Evolutionary conservation across 2,797 vertebrate species (phyloP).

Genomic region (Esox lucius): DNA sequence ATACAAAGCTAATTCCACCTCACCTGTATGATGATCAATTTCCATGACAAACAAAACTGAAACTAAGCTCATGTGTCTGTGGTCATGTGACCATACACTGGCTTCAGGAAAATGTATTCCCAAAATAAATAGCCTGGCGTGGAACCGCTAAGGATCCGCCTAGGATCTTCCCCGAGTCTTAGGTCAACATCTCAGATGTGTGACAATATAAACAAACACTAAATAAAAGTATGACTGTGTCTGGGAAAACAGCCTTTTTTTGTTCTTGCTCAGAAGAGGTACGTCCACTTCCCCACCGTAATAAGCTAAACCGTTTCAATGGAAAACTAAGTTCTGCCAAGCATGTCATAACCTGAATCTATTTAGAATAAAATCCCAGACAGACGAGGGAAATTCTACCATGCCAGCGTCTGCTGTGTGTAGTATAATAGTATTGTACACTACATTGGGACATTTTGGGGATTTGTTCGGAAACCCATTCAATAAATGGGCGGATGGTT

Average conservation of each 20-base stretch:
- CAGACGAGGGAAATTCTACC: constrained; percentile 54
- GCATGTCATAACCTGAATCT: constrained; percentile 24
- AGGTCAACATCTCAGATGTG: constrained; percentile 13
- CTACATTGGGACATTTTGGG: constrained; percentile 19
- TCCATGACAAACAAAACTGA: constrained; percentile 21
- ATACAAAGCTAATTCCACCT: background rate
- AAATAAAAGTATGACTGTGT: background rate
- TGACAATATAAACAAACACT: constrained; percentile 27
- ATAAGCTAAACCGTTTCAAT: background rate
- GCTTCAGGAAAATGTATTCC: constrained; percentile 25
- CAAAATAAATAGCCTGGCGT: background rate
- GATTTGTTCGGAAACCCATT: constrained; percentile 17
- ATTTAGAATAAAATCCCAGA: constrained; percentile 60
- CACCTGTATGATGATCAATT: constrained; percentile 1
- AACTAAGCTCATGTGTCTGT: background rate
- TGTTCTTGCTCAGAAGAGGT: background rate
- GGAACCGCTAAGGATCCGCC: background rate
- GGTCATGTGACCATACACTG: background rate
- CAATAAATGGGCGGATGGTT: constrained; percentile 53
- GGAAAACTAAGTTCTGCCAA: background rate
- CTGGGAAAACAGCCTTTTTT: background rate
- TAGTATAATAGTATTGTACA: constrained; percentile 11
- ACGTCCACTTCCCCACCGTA: background rate
- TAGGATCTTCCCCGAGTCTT: background rate
- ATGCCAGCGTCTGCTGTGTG: constrained; percentile 3